Conservation (phyloP, 2,113 vertebrate genomes). For the Nesoenas mayeri region DNA sequence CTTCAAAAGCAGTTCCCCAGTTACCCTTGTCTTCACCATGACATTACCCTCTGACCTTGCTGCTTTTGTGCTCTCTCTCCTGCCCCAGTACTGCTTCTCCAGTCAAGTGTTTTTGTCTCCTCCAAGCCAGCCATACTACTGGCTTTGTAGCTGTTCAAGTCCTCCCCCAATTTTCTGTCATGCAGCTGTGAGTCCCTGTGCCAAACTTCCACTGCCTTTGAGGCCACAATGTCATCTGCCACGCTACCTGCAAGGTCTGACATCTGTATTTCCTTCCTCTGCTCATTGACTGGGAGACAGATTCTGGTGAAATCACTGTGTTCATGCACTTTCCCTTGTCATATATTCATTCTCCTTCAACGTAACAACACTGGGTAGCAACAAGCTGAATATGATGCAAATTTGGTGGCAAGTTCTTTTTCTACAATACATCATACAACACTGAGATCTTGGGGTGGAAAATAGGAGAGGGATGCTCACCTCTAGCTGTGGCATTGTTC, state of each 20-base stretch:
- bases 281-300: neutral
- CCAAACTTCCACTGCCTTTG: neutral
- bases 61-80: neutral
- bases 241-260: fast-evolving
- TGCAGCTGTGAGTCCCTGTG: neutral
- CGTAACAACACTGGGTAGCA: neutral
- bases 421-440: neutral
- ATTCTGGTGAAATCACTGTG: neutral
- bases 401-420: neutral
- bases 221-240: neutral
- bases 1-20: neutral
- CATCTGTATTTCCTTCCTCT: neutral
- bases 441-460: neutral
- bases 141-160: neutral
- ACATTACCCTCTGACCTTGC: neutral
- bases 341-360: neutral
- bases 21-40: neutral
- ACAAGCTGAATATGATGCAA: neutral
- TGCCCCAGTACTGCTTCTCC: neutral
- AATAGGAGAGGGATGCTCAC: neutral
- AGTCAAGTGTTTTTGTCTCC: neutral
- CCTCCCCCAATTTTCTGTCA: neutral
- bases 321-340: neutral
- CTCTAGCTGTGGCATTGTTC: neutral
- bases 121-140: neutral